A percentile compares a stretch with the other conserved stretches of the same genome.
Conservation (phyloP, 2,888 invertebrate genomes). For the Chrysomela aeneicollis region DNA sequence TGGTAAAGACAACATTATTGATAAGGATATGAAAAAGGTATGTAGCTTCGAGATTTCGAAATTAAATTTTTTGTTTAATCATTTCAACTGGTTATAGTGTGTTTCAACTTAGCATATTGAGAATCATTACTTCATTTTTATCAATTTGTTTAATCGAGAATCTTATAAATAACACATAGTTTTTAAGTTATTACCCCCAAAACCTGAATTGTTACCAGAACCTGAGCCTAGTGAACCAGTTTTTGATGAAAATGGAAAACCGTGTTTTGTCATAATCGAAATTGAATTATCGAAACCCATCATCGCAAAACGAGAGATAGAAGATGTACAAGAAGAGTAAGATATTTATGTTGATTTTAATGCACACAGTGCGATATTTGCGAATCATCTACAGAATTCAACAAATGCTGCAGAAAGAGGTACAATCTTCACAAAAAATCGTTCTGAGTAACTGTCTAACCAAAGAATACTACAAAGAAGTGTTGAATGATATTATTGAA, state of each 20-base stretch:
- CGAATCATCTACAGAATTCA: slow-evolving; percentile 7
- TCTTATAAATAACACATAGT: too few relatives aligned
- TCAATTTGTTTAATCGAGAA: too few relatives aligned
- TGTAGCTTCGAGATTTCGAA: not conserved
- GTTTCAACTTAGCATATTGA: too few relatives aligned
- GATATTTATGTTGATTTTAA: slow-evolving; percentile 8
- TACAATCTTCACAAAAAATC: slow-evolving; percentile 34
- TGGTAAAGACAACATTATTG: slow-evolving; percentile 13
- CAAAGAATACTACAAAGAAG: slow-evolving; percentile 50
- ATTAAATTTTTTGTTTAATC: too few relatives aligned
- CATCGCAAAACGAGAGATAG: slow-evolving; percentile 46
- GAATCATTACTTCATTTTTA: too few relatives aligned
- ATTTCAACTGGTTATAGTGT: too few relatives aligned
- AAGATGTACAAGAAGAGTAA: slow-evolving; percentile 52
- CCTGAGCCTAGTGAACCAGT: slow-evolving; percentile 53
- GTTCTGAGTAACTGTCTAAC: slow-evolving; percentile 49
- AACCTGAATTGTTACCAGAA: slow-evolving; percentile 43
- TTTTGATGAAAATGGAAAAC: slow-evolving; percentile 52
- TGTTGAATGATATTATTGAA: slow-evolving; percentile 48
- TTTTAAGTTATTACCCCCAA: slow-evolving; percentile 37
- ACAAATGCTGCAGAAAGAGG: slow-evolving; percentile 16
- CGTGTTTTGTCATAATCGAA: slow-evolving; percentile 57
- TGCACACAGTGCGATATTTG: not conserved
- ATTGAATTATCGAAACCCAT: slow-evolving; percentile 55
- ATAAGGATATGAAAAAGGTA: slow-evolving; percentile 22